Evolutionary conservation across 1,140 invertebrate genomes (phyloP).

Genomic region (Drosophila navojoa): DNA sequence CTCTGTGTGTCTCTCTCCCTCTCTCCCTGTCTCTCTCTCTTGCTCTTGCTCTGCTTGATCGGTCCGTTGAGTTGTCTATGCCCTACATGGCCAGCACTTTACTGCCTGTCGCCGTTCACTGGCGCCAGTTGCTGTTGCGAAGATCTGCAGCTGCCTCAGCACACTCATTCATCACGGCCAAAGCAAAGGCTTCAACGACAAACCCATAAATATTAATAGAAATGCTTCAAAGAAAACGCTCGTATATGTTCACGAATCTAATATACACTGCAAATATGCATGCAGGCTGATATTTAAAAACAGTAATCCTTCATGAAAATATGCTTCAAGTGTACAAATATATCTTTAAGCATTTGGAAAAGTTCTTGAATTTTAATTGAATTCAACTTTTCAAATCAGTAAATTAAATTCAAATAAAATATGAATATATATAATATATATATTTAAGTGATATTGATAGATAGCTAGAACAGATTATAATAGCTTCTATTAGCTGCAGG

Average conservation of each 20-base stretch:
- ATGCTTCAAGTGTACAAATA: too few relatives aligned
- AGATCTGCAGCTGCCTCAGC: slow-evolving; percentile 53
- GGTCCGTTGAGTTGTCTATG: slow-evolving; percentile 10
- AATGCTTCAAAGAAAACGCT: slow-evolving; percentile 10
- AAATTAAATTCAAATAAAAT: too few relatives aligned
- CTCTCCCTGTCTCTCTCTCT: slow-evolving; percentile 2
- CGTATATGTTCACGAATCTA: slow-evolving; percentile 6
- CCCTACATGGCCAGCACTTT: slow-evolving; percentile 68
- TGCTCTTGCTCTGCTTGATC: neutral
- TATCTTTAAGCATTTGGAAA: too few relatives aligned
- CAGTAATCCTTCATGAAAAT: too few relatives aligned
- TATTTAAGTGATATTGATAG: too few relatives aligned
- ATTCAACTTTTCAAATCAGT: too few relatives aligned
- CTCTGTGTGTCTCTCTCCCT: neutral
- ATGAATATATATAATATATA: too few relatives aligned
- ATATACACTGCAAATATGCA: slow-evolving; percentile 13
- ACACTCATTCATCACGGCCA: slow-evolving; percentile 47
- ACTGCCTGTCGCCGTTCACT: slow-evolving; percentile 51
- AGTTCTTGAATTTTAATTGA: too few relatives aligned
- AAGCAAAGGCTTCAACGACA: slow-evolving; percentile 33
- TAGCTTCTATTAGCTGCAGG: neutral
- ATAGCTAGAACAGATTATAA: too few relatives aligned
- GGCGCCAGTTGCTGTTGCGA: slow-evolving; percentile 58
- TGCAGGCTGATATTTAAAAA: too few relatives aligned
- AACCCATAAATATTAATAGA: slow-evolving; percentile 56